Conservation (phyloP, 2,888 invertebrate genomes). For the Diaprepes abbreviatus region DNA sequence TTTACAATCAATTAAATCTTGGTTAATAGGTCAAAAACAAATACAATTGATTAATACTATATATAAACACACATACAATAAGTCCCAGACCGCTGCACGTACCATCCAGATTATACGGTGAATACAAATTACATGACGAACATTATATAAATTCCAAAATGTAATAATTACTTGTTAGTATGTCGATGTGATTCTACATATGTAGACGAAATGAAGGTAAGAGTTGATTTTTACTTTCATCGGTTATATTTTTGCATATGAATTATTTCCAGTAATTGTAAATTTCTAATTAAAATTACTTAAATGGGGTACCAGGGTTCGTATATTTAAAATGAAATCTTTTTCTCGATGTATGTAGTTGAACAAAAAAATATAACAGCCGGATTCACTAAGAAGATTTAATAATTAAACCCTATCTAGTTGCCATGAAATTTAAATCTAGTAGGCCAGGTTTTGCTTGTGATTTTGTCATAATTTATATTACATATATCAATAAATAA, state of each 20-base stretch:
- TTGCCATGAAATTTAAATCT: too few relatives aligned
- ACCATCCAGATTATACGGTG: slow-evolving; percentile 29
- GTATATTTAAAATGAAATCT: too few relatives aligned
- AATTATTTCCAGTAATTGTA: not conserved
- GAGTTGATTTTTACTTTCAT: slow-evolving; percentile 53
- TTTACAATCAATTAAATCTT: slow-evolving; percentile 19
- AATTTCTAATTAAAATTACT: too few relatives aligned
- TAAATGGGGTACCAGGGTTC: too few relatives aligned
- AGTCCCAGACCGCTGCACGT: slow-evolving; percentile 39
- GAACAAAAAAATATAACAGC: too few relatives aligned
- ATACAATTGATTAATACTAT: slow-evolving; percentile 50
- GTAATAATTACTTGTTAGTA: slow-evolving; percentile 45
- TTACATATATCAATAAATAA: too few relatives aligned
- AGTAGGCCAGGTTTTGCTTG: too few relatives aligned
- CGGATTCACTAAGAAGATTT: too few relatives aligned
- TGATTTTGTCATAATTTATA: too few relatives aligned
- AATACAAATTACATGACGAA: slow-evolving; percentile 41
- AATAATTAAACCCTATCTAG: too few relatives aligned
- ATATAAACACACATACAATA: slow-evolving; percentile 51
- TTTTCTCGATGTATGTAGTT: too few relatives aligned
- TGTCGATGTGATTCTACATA: slow-evolving; percentile 18
- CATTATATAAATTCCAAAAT: slow-evolving; percentile 57
- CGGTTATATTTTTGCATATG: slow-evolving; percentile 10
- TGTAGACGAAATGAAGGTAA: slow-evolving; percentile 55
- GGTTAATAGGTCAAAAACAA: slow-evolving; percentile 53